phyloP scores from a whole-genome alignment of 1,140 invertebrate genomes.

The Adoxophyes honmai region DNA sequence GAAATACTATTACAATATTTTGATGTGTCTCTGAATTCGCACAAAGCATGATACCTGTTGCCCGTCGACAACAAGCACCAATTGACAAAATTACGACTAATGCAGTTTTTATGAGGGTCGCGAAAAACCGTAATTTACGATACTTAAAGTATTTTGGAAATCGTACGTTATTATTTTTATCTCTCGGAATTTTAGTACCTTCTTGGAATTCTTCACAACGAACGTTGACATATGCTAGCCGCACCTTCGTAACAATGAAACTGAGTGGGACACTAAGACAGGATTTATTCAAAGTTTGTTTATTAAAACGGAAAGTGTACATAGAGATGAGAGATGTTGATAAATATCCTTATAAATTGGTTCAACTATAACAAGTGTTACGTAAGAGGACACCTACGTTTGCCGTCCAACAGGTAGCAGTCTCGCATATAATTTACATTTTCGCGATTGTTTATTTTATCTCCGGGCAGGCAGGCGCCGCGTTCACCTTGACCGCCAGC shows the following conservation, averaged over 20 bases:
- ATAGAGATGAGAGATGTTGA: no score
- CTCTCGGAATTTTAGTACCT: no score
- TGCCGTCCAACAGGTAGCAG: constrained; percentile 32
- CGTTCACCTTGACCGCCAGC: constrained; percentile 59
- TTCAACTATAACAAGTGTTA: neutral
- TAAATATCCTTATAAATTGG: no score
- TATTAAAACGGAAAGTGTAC: no score
- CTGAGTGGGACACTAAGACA: no score
- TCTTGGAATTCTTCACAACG: no score
- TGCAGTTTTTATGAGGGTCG: constrained; percentile 2
- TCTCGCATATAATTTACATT: constrained; percentile 45
- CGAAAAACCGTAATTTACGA: neutral
- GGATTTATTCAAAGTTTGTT: no score
- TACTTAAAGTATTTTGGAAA: neutral
- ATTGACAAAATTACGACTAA: constrained; percentile 1
- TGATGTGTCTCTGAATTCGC: neutral
- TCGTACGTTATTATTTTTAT: no score
- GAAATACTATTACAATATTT: no score
- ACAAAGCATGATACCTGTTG: neutral
- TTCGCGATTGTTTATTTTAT: constrained; percentile 50
- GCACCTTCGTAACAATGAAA: no score
- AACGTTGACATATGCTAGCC: no score
- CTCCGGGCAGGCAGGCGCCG: constrained; percentile 44
- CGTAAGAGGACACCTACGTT: constrained; percentile 19
- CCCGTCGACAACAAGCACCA: neutral